Conservation (phyloP, 2,888 invertebrate genomes). For the Eurois occulta region DNA sequence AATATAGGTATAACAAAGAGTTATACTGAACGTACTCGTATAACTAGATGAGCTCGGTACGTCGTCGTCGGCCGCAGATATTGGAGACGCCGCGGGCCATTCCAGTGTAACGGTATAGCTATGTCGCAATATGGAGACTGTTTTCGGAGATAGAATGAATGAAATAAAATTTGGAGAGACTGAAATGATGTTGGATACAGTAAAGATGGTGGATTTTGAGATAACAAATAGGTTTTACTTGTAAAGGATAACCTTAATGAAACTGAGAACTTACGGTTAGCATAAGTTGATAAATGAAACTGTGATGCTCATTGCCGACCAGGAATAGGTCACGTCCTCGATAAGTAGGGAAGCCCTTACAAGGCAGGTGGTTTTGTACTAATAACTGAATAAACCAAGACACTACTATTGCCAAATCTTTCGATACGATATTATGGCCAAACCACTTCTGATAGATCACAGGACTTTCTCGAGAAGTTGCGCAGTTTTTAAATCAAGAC, state of each 20-base stretch:
- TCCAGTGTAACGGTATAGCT: slow-evolving; percentile 1
- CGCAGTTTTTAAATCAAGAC: neutral
- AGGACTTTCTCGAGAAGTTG: neutral
- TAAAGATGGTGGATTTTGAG: neutral
- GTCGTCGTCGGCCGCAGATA: slow-evolving; percentile 72
- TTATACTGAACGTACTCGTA: slow-evolving; percentile 46
- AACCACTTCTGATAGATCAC: neutral
- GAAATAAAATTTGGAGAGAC: slow-evolving; percentile 5
- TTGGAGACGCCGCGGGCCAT: slow-evolving; percentile 69
- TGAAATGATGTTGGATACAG: slow-evolving; percentile 1
- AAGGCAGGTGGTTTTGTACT: neutral
- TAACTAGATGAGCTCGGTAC: slow-evolving; percentile 74
- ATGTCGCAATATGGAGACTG: slow-evolving; percentile 27
- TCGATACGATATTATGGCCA: neutral
- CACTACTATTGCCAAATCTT: no score
- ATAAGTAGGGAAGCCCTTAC: neutral
- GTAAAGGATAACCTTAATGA: neutral
- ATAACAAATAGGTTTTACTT: neutral
- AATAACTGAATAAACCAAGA: neutral
- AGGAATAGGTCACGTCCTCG: neutral
- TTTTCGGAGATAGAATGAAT: slow-evolving; percentile 12
- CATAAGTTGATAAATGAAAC: no score
- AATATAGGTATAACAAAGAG: slow-evolving; percentile 54
- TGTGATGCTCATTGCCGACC: neutral
- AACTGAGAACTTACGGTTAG: neutral